These are phyloP conservation scores for Epicauta chinensis DNA, from an alignment of 1,140 invertebrate genomes.

Conservation along the genomic window DNA sequence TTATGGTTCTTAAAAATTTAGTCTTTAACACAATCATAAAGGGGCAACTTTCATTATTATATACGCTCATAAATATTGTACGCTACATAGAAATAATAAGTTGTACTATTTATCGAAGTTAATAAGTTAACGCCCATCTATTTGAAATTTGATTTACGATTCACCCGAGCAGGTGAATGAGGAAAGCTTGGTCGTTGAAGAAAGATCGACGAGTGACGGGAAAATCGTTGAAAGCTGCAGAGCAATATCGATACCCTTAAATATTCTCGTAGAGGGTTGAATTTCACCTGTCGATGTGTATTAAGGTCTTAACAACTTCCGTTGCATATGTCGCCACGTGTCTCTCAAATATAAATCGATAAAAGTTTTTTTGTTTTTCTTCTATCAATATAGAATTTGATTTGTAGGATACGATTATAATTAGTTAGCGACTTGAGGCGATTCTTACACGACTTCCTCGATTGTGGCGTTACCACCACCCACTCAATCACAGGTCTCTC, in stretches of 20 bases:
- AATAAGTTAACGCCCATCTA: conserved; percentile 43
- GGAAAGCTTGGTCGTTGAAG: conserved; percentile 2
- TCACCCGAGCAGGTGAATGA: conserved; percentile 35
- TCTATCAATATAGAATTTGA: too few relatives aligned
- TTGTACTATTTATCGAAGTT: conserved; percentile 35
- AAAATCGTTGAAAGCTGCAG: too few relatives aligned
- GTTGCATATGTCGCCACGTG: conserved; percentile 28
- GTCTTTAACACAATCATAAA: conserved; percentile 27
- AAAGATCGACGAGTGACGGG: not conserved
- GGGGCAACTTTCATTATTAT: conserved; percentile 21
- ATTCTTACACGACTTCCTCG: too few relatives aligned
- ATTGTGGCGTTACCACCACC: too few relatives aligned
- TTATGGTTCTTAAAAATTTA: conserved; percentile 35
- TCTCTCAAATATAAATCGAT: too few relatives aligned
- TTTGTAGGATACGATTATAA: too few relatives aligned
- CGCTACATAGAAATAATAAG: conserved; percentile 9
- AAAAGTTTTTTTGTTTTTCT: too few relatives aligned
- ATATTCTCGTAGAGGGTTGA: conserved; percentile 18
- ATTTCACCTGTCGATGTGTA: conserved; percentile 37
- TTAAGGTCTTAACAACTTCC: conserved; percentile 41
- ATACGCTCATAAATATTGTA: too few relatives aligned
- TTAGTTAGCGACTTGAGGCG: too few relatives aligned
- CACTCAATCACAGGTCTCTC: too few relatives aligned
- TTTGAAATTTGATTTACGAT: conserved; percentile 45
- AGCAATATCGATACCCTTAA: conserved; percentile 18